phyloP scores from a whole-genome alignment of 92 coral and sea anemone genomes.

The Porites lobata region DNA sequence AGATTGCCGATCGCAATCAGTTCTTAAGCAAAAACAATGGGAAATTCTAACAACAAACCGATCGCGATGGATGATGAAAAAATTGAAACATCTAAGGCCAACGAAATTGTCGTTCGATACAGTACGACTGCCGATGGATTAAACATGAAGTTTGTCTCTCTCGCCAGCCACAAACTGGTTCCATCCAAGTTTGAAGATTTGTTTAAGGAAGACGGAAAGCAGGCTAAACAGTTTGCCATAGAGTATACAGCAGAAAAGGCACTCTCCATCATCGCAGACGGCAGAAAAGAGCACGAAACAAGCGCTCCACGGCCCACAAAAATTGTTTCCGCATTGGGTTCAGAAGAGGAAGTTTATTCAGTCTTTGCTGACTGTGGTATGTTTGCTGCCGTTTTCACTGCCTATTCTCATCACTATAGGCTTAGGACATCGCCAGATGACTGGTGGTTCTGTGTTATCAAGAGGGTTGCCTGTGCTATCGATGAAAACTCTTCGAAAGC shows the following conservation, averaged over 20 bases:
- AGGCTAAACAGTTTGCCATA: not conserved
- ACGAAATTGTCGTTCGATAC: not conserved
- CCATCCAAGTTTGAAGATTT: not conserved
- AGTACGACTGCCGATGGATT: not conserved
- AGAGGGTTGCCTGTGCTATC: slow-evolving; percentile 67
- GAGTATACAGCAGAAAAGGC: not conserved
- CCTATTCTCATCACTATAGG: slow-evolving; percentile 52
- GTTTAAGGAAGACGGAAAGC: not conserved
- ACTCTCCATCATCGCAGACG: not conserved
- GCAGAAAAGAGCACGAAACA: too few species aligned
- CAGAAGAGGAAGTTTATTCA: too few species aligned
- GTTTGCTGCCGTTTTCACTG: slow-evolving; percentile 51
- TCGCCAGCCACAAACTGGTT: not conserved
- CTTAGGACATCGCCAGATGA: slow-evolving; percentile 63
- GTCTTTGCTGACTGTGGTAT: too few species aligned
- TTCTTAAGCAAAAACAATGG: too few species aligned
- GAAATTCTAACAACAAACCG: too few species aligned
- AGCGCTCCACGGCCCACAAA: too few species aligned
- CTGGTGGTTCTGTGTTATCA: slow-evolving; percentile 78
- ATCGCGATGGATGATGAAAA: too few species aligned
- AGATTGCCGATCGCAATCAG: too few species aligned
- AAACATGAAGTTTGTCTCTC: not conserved
- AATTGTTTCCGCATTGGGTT: too few species aligned
- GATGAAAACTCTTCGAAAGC: slow-evolving; percentile 52
- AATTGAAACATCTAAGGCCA: too few species aligned